phyloP scores from a whole-genome alignment of 2,797 vertebrate genomes.

The Macrochelys suwanniensis region DNA sequence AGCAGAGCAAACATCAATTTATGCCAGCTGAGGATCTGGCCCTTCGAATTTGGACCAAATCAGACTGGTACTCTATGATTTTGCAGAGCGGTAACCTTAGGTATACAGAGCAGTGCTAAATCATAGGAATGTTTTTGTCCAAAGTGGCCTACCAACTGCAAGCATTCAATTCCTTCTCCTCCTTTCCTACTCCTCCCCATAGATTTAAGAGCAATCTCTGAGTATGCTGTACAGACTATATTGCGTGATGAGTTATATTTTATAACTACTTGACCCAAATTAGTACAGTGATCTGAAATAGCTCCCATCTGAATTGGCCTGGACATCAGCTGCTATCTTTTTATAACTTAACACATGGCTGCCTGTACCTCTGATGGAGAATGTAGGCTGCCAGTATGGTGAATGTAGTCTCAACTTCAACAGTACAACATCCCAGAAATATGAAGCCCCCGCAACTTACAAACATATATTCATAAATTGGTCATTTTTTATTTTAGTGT shows the following conservation, averaged over 20 bases:
- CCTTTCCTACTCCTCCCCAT: neutral
- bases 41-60: neutral
- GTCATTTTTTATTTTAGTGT: neutral
- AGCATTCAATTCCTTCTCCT: neutral
- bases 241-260: constrained; percentile 28
- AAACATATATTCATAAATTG: neutral
- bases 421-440: constrained; percentile 39
- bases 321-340: constrained; percentile 76
- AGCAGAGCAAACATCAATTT: neutral
- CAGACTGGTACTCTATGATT: neutral
- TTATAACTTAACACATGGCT: constrained; percentile 72
- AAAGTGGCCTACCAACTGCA: neutral
- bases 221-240: neutral
- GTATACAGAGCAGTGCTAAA: neutral
- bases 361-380: constrained; percentile 66
- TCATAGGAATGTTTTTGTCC: neutral
- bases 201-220: neutral
- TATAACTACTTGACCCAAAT: constrained; percentile 61
- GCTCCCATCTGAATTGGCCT: constrained; percentile 58
- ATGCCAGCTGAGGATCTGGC: neutral
- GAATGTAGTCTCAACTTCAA: constrained; percentile 61
- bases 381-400: constrained; percentile 59
- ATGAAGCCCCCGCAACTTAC: constrained; percentile 46
- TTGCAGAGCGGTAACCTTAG: neutral
- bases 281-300: constrained; percentile 51